Base-by-base conservation (phyloP, 2,113 vertebrate genomes). In the Myiagra hebetior region DNA sequence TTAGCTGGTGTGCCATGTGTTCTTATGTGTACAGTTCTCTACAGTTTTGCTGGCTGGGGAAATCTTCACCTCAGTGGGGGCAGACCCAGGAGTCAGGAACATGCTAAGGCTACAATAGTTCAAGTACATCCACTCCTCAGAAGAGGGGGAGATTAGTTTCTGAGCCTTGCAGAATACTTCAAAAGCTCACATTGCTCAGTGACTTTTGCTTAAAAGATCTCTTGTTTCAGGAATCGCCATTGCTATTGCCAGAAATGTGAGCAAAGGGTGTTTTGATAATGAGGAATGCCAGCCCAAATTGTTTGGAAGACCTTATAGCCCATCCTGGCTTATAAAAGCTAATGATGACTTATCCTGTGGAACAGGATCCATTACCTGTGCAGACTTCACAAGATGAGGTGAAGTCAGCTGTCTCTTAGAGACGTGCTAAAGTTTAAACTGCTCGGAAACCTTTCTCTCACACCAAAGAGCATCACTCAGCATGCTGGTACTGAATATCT, bases 1-100 rank as follows among this genome's bases (percentile, higher is more conserved):
- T 67, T 49, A 33, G 28, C 35, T 30, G 6, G 2, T 0, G 0
- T 59, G 42, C 26, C 11, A 7, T 10, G 8, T 55, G 72, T 67
- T 63, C 46, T 67, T 6, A 19, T 1, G 3, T 33, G 20, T 62
- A 9, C 16, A 78, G 10, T 41, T 79, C n/a, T 44, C 27, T 57
- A 28, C 56, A 55, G 20, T 5, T 89, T 65, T 55, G 7, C 5
- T 47, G 28, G 50, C 12, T 35, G 10, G 4, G 42, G 30, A 68
- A 35, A 47, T 41, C 49, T 8, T 39, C 57, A 80, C 44, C 30
- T 60, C 28, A 30, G 15, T 33, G 6, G 9, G 14, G 33, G 27
- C 53, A 76, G 57, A 47, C 7, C 64, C 15, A 41, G 37, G 13
- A 74, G 11, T 41, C 2, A 7, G 46, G 19, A 79, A 37, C 14